Evolutionary conservation across 2,888 invertebrate species (phyloP), one percentile per base, ranked within the genome.

Genomic region (Platycnemis pennipes): DNA sequence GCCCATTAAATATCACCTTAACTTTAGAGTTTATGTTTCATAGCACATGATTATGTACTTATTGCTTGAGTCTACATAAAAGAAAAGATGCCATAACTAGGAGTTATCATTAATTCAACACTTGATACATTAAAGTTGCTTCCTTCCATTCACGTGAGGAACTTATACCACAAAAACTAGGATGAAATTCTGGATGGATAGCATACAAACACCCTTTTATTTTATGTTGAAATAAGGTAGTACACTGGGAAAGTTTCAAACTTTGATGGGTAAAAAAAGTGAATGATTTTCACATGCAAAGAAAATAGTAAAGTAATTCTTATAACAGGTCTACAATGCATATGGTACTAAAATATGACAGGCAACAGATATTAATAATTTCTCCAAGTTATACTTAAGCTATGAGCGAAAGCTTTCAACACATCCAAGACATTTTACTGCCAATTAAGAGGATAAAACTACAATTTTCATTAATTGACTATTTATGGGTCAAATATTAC

Each of bases 171-270:
- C 37, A 26, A 37, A 77, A 77, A 77, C 37, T 77, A 37, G 77
- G 77, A 77, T 77, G 77, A 77, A 77, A 77, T 26, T 77, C 77
- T 77, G 77, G 77, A 77, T 77, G 77, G 77, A 77, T 11, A 77
- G 7, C 37, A 77, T 77, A 77, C 37, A 77, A 37, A 77, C 37
- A 77, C 31, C 37, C 77, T 16, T 0, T 77, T 37, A 37, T 77
- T 77, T 8, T n/a, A n/a, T n/a, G n/a, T n/a, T 49, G 26, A 77
- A 77, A 37, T 2, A 77, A 77, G 11, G 37, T 77, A 11, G 31
- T 77, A 63, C 63, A 1, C 77, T 77, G 31, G 77, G 77, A 37
- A 37, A 5, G 31, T 77, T 77, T 37, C 37, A 2, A 77, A 77
- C 77, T 77, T 77, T 37, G 13, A 49, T 37, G 37, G 77, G 13